Percentiles rank a stretch among this genome's conserved stretches.
Evolutionary conservation across 2,888 invertebrate species (phyloP).

Genomic region (Drosophila recens): DNA sequence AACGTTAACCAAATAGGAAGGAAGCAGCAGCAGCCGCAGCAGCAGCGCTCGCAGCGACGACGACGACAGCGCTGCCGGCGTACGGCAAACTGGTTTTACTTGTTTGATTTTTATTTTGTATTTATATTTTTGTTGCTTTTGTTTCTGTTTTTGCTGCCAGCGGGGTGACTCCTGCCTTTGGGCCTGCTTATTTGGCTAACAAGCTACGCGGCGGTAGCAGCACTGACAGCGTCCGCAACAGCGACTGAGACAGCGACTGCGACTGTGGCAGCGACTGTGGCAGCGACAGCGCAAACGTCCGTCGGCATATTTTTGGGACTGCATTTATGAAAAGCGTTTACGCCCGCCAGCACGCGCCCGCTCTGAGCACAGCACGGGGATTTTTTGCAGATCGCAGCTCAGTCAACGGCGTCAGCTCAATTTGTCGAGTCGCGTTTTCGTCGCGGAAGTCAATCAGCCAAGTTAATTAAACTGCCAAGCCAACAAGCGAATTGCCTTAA

Average conservation of each 20-base stretch:
- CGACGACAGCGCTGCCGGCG: constrained; percentile 32
- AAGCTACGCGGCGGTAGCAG: constrained; percentile 36
- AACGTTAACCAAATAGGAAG: constrained; percentile 80
- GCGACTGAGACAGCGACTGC: constrained; percentile 24
- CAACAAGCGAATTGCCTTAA: not conserved
- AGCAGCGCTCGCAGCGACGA: constrained; percentile 8
- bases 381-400: constrained; percentile 51
- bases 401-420: constrained; percentile 82
- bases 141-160: constrained; percentile 37
- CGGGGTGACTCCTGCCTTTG: constrained; percentile 60
- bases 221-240: constrained; percentile 15
- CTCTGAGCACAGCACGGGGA: constrained; percentile 70
- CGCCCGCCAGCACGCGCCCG: constrained; percentile 72
- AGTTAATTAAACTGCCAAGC: constrained; percentile 43
- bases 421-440: constrained; percentile 79
- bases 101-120: constrained; percentile 30
- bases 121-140: constrained; percentile 2
- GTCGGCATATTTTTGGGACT: constrained; percentile 67
- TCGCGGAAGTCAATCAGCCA: constrained; percentile 38
- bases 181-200: constrained; percentile 42
- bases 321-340: constrained; percentile 77
- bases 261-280: constrained; percentile 21
- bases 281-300: constrained; percentile 42
- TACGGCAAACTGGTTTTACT: constrained; percentile 65
- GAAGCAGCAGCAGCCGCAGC: constrained; percentile 54